phyloP scores from a whole-genome alignment of 2,888 invertebrate species.

The Caenorhabditis afra region DNA sequence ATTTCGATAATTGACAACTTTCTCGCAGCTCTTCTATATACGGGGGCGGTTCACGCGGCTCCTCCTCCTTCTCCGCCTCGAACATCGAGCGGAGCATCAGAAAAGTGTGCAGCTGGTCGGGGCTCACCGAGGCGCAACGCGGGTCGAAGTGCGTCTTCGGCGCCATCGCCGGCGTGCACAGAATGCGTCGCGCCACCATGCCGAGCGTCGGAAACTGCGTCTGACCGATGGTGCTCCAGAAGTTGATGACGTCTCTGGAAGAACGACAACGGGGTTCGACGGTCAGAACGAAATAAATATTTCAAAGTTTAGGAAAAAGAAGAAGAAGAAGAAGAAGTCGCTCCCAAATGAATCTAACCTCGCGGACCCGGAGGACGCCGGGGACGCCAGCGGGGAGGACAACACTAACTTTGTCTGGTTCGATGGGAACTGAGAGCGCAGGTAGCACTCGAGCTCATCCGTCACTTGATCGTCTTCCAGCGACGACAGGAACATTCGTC shows the following conservation, averaged over 20 bases:
- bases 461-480: slow-evolving; percentile 73
- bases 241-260: slow-evolving; percentile 73
- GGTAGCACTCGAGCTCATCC: slow-evolving; percentile 75
- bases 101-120: slow-evolving; percentile 66
- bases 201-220: slow-evolving; percentile 72
- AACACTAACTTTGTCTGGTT: slow-evolving; percentile 62
- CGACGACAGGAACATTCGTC: slow-evolving; percentile 74
- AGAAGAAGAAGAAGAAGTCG: neutral
- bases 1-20: no score
- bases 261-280: neutral
- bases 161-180: slow-evolving; percentile 64
- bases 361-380: neutral
- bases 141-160: slow-evolving; percentile 58
- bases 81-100: slow-evolving; percentile 68
- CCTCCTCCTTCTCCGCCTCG: slow-evolving; percentile 62
- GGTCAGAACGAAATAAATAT: neutral
- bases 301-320: neutral
- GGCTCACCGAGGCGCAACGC: slow-evolving; percentile 58
- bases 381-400: neutral
- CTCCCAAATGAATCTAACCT: neutral
- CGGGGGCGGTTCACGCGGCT: no score
- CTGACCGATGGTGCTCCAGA: slow-evolving; percentile 75
- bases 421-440: slow-evolving; percentile 61
- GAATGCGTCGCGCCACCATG: slow-evolving; percentile 69
- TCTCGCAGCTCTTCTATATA: no score